Evolutionary conservation across 2,888 invertebrate species (phyloP).

Genomic region (Microdon myrmicae): DNA sequence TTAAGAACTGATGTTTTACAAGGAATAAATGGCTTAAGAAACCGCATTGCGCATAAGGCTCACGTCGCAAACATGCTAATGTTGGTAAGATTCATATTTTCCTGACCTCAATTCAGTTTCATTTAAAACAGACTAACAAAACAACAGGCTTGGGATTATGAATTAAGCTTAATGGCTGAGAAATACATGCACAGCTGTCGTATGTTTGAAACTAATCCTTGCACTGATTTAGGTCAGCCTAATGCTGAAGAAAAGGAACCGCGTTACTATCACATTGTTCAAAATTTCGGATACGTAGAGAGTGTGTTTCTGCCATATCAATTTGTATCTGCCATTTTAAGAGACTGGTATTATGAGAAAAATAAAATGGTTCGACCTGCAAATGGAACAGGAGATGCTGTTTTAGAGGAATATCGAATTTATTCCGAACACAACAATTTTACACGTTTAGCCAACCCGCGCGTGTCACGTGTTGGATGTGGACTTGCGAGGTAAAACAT

Average conservation of each 20-base stretch:
- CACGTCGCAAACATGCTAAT: constrained; percentile 50
- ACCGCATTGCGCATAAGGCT: constrained; percentile 53
- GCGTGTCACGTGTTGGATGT: constrained; percentile 38
- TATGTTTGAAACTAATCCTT: constrained; percentile 30
- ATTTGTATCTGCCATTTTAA: constrained; percentile 25
- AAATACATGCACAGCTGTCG: constrained; percentile 29
- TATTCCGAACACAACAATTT: constrained; percentile 46
- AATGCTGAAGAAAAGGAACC: constrained; percentile 5
- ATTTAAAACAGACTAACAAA: background rate
- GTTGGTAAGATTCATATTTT: constrained; percentile 30
- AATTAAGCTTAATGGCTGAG: constrained; percentile 40
- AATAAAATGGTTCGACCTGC: constrained; percentile 29
- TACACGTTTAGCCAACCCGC: constrained; percentile 40
- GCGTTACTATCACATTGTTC: constrained; percentile 28
- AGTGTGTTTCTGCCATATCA: constrained; percentile 37
- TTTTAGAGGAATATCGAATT: constrained; percentile 9
- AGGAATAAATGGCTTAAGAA: constrained; percentile 54
- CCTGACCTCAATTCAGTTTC: background rate
- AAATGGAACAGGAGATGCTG: constrained; percentile 1
- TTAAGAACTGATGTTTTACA: constrained; percentile 14
- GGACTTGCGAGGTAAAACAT: constrained; percentile 43
- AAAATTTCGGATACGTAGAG: constrained; percentile 10
- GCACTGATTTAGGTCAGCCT: constrained; percentile 16
- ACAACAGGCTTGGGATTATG: constrained; percentile 42
- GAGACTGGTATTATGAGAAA: constrained; percentile 51